Base-by-base conservation (phyloP, 2,888 invertebrate species). In the Melolontha melolontha region DNA sequence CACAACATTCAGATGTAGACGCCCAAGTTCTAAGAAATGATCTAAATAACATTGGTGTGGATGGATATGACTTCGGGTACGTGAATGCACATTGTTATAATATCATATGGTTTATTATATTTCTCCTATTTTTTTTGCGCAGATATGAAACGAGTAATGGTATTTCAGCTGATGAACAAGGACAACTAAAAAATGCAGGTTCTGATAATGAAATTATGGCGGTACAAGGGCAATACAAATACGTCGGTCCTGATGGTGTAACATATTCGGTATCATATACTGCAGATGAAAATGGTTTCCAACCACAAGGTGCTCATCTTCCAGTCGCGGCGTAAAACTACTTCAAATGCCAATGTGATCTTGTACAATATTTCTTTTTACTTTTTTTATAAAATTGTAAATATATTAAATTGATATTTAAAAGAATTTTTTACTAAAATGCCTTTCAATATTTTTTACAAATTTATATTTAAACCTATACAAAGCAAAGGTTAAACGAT, bases 91-190 rank as follows among this genome's bases (percentile, higher is more conserved):
- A 41, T 50, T 10, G 4, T 22, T 22, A 22, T 22, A 1, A 22
- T 22, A 22, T 22, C 22, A 22, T 4, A 2, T 22, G 22, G 4
- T 22, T 22, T 22, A 1, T 22, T 4, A 29, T 14, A 14, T 29
- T 2, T 63, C 16, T 12, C n/a, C 69, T 52, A 70, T 44, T 59
- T 59, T 54, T 54, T 69, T 40, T 65, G 74, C 76, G 66, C 82
- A 86, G 89, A 22, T 90, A 86, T 72, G 88, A 89, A 75, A 87
- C 90, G 2, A 90, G 89, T 74, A 89, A 90, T 73, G 89, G 90
- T 22, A 85, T 86, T 5, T 85, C 87, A 4, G 85, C 88, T 10
- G 83, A 87, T 70, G 90, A 91, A 77, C 85, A 88, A 75, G 90
- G 86, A 0, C 83, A 84, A 44, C 80, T 90, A 42, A 81, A 84